phyloP scores from a whole-genome alignment of 2,113 vertebrate species.

The Copsychus sechellarum region DNA sequence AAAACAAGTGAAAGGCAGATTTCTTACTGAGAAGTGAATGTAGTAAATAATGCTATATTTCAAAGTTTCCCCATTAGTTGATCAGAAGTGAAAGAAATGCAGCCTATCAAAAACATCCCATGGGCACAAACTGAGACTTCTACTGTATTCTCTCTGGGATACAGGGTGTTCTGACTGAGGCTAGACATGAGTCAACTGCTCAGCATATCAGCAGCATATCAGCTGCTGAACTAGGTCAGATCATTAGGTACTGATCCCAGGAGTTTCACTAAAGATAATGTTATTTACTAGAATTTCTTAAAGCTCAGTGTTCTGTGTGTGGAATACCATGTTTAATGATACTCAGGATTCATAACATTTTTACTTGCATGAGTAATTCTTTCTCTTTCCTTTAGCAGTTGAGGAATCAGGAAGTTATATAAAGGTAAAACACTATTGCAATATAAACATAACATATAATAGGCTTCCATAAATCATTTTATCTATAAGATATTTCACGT shows the following conservation, averaged over 20 bases:
- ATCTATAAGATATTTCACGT: not conserved
- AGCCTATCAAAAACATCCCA: not conserved
- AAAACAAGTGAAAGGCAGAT: not conserved
- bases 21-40: not conserved
- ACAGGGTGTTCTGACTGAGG: not conserved
- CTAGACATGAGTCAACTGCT: not conserved
- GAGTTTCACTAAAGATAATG: not conserved
- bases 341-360: not conserved
- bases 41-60: not conserved
- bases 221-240: not conserved
- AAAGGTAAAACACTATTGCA: not conserved
- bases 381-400: not conserved
- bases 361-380: not conserved
- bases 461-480: not conserved
- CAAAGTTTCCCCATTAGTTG: not conserved
- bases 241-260: not conserved
- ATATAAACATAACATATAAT: not conserved
- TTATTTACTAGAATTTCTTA: not conserved
- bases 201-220: not conserved
- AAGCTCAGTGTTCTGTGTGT: not conserved
- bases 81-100: not conserved
- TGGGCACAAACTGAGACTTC: not conserved
- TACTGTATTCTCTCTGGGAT: not conserved
- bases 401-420: not conserved
- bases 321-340: not conserved